phyloP scores from a whole-genome alignment of 1,140 invertebrate genomes.

The Adoxophyes honmai region DNA sequence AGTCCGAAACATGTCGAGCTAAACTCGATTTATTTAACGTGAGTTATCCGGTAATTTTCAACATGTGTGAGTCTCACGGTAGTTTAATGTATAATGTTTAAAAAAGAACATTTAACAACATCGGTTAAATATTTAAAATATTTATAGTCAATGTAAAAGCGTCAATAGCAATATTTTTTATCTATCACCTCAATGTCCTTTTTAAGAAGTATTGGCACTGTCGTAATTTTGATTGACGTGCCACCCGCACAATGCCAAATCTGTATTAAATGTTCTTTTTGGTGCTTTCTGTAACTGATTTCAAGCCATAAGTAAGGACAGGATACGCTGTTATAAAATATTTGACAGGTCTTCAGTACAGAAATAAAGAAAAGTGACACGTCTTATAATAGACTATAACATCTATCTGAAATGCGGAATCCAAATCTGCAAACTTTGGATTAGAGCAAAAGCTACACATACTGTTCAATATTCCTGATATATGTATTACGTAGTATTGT shows the following conservation, averaged over 20 bases:
- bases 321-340: slow-evolving; percentile 41
- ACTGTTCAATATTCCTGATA: no score
- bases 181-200: slow-evolving; percentile 7
- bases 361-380: slow-evolving; percentile 25
- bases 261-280: slow-evolving; percentile 66
- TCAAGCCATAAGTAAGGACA: slow-evolving; percentile 42
- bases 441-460: no score
- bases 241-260: slow-evolving; percentile 61
- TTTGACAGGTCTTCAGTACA: slow-evolving; percentile 20
- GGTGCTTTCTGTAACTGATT: slow-evolving; percentile 47
- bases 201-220: slow-evolving; percentile 24
- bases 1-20: no score
- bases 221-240: slow-evolving; percentile 58
- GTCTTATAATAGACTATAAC: slow-evolving; percentile 2
- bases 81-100: no score
- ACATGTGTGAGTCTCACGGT: no score
- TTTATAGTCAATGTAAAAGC: background rate
- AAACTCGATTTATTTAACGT: no score
- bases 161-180: slow-evolving; percentile 6
- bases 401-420: no score
- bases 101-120: no score
- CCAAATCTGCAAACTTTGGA: background rate
- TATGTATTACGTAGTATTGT: no score
- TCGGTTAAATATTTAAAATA: background rate
- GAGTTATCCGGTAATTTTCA: no score